phyloP scores from a whole-genome alignment of 2,113 vertebrate species.

The Ictidomys tridecemlineatus region DNA sequence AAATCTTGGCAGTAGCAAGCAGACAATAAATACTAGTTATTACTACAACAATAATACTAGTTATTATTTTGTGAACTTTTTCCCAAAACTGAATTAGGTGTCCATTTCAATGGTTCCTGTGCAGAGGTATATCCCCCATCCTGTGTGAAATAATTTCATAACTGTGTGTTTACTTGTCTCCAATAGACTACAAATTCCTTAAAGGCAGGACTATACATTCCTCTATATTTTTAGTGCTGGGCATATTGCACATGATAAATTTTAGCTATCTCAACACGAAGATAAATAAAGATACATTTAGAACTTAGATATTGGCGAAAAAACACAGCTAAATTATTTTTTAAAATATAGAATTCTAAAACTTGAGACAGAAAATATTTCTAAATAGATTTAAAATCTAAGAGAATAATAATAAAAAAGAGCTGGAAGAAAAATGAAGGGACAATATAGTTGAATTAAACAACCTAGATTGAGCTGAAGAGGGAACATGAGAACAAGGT shows the following conservation, averaged over 20 bases:
- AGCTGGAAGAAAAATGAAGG: constrained; percentile 8
- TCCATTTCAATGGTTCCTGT: neutral
- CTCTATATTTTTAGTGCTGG: neutral
- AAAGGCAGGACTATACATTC: neutral
- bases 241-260: neutral
- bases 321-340: constrained; percentile 24
- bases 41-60: neutral
- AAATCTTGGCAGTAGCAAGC: neutral
- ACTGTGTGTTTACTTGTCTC: neutral
- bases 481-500: constrained; percentile 13
- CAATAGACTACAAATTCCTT: neutral
- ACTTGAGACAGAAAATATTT: constrained; percentile 3
- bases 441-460: neutral
- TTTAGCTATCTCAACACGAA: constrained; percentile 17
- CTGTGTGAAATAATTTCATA: constrained; percentile 4
- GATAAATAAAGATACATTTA: constrained; percentile 13
- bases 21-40: neutral
- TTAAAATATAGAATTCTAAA: constrained; percentile 41
- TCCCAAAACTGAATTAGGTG: neutral
- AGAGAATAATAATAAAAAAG: neutral
- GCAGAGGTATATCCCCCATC: neutral
- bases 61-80: neutral
- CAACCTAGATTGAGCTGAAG: neutral
- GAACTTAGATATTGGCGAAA: constrained; percentile 22
- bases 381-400: constrained; percentile 33